These are phyloP conservation scores for Chamaea fasciata DNA, from an alignment of 2,113 vertebrate genomes.

Conservation along the genomic window DNA sequence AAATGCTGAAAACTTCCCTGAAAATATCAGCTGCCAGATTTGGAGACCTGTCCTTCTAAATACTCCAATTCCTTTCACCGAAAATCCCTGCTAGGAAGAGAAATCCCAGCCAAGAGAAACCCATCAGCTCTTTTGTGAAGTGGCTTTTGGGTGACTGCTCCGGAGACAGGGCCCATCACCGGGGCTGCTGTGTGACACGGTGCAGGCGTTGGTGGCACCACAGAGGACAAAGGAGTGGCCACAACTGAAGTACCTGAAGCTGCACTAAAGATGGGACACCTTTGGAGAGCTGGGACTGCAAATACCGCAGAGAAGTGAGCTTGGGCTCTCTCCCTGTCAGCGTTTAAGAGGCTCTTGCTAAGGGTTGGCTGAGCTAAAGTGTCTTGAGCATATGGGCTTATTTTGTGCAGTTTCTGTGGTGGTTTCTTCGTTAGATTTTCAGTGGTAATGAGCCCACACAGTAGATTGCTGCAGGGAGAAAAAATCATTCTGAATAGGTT, in stretches of 20 bases:
- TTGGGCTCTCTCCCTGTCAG: background rate
- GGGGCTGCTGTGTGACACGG: background rate
- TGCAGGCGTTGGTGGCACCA: background rate
- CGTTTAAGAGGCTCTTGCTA: background rate
- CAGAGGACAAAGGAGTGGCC: background rate
- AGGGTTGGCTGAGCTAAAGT: background rate
- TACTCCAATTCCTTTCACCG: background rate
- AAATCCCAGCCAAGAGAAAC: background rate
- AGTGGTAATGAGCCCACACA: slow-evolving; percentile 39
- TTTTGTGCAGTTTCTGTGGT: slow-evolving; percentile 53
- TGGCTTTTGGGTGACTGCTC: background rate
- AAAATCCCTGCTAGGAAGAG: background rate
- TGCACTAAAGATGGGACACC: background rate
- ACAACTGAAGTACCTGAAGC: background rate
- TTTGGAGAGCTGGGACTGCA: background rate
- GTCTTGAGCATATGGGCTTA: slow-evolving; percentile 9
- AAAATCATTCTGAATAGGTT: slow-evolving; percentile 42
- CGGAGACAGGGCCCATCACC: background rate
- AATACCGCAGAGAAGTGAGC: background rate
- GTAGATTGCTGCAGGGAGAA: slow-evolving; percentile 49
- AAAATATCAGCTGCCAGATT: background rate
- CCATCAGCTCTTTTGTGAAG: background rate
- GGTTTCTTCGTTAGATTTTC: slow-evolving; percentile 55
- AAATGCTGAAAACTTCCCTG: background rate
- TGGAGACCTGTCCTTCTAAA: background rate